phyloP scores from a whole-genome alignment of 30 jellyfish, hydroid and myxozoan species.

The Cassiopea andromeda region DNA sequence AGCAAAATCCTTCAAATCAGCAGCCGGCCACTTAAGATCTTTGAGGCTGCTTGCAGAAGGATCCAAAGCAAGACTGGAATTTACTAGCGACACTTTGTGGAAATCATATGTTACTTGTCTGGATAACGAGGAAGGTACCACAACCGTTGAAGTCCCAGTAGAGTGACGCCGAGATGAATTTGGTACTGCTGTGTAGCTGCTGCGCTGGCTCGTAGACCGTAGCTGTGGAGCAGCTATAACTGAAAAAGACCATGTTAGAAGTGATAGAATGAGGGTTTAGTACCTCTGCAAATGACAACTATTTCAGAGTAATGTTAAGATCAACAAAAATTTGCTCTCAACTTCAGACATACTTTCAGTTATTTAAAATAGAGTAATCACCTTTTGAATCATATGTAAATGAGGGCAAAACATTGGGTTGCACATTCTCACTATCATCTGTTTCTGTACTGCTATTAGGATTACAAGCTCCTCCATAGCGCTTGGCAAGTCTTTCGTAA shows the following conservation, averaged over 20 bases:
- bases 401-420: slow-evolving; percentile 18
- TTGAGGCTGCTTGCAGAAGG: slow-evolving; percentile 43
- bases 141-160: slow-evolving; percentile 75
- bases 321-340: no score
- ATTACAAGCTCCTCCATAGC: slow-evolving; percentile 77
- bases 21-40: slow-evolving; percentile 89
- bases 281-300: no score
- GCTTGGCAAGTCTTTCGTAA: slow-evolving; percentile 45
- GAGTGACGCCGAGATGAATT: slow-evolving; percentile 75
- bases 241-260: not conserved
- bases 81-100: slow-evolving; percentile 68
- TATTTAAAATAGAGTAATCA: not conserved
- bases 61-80: slow-evolving; percentile 61
- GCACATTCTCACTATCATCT: slow-evolving; percentile 64
- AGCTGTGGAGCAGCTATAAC: slow-evolving; percentile 58
- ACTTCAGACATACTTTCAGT: no score
- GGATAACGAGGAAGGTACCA: slow-evolving; percentile 64
- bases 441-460: slow-evolving; percentile 61
- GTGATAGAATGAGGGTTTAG: no score
- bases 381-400: slow-evolving; percentile 63
- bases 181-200: slow-evolving; percentile 76
- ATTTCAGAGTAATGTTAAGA: no score
- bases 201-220: slow-evolving; percentile 66
- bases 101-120: slow-evolving; percentile 21
- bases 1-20: slow-evolving; percentile 62